These are phyloP conservation scores for Apocheima hispidaria DNA, from an alignment of 2,888 invertebrate species.

Conservation along the genomic window DNA sequence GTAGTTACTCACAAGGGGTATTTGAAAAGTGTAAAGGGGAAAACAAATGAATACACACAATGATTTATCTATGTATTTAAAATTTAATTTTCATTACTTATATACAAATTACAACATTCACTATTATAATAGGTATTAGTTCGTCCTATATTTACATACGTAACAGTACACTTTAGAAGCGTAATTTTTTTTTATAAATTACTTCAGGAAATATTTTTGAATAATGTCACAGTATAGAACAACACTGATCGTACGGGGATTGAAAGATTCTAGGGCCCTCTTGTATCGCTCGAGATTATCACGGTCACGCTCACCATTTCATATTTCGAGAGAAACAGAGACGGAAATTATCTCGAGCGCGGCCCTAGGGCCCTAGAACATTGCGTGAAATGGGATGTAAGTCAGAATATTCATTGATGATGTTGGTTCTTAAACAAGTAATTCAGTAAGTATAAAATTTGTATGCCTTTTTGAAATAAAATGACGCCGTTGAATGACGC, in stretches of 20 bases:
- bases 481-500: too few relatives aligned
- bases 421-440: too few relatives aligned
- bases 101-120: conserved; percentile 87
- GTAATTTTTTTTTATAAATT: conserved; percentile 82
- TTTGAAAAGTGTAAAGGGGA: conserved; percentile 28
- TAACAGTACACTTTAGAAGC: conserved; percentile 85
- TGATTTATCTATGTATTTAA: conserved; percentile 85
- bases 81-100: conserved; percentile 86
- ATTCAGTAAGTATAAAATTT: too few relatives aligned
- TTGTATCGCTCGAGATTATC: too few relatives aligned
- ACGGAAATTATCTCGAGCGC: too few relatives aligned
- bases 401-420: too few relatives aligned
- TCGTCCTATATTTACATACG: conserved; percentile 84
- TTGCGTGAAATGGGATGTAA: too few relatives aligned
- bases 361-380: too few relatives aligned
- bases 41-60: conserved; percentile 71
- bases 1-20: background rate
- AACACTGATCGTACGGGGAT: conserved; percentile 63
- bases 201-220: conserved; percentile 80
- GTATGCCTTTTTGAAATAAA: too few relatives aligned
- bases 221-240: conserved; percentile 66
- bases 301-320: too few relatives aligned
- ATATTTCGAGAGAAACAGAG: too few relatives aligned
- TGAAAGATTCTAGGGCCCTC: conserved; percentile 46
- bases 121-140: conserved; percentile 85